phyloP scores from a whole-genome alignment of 2,888 invertebrate genomes.

The Leptinotarsa haldemani region DNA sequence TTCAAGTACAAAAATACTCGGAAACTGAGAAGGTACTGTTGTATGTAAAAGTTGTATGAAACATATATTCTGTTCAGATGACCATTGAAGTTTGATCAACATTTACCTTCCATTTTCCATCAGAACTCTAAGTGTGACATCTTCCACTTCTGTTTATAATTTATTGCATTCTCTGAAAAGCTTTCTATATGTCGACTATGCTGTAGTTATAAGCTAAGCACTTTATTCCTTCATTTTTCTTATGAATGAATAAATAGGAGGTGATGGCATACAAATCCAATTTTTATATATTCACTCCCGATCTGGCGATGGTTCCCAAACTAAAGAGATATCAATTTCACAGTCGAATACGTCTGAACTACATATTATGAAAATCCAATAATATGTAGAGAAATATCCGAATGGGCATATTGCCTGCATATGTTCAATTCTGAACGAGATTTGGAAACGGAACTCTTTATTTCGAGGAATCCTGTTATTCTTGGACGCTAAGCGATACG shows the following conservation, averaged over 20 bases:
- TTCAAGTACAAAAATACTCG: too few species aligned
- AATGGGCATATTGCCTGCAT: slow-evolving; percentile 35
- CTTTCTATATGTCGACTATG: not conserved
- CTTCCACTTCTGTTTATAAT: too few species aligned
- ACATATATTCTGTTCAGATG: too few species aligned
- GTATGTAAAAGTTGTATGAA: too few species aligned
- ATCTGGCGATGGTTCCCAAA: slow-evolving; percentile 6
- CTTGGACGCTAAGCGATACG: slow-evolving; percentile 18
- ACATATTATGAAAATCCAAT: slow-evolving; percentile 42
- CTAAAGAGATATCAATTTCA: slow-evolving; percentile 38
- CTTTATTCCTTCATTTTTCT: not conserved
- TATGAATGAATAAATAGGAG: not conserved
- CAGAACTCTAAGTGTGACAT: too few species aligned
- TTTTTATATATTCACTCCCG: not conserved
- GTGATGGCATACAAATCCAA: not conserved
- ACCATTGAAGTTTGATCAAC: too few species aligned
- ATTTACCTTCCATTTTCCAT: too few species aligned
- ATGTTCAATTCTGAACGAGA: slow-evolving; percentile 24
- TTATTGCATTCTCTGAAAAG: too few species aligned
- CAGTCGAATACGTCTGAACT: slow-evolving; percentile 24
- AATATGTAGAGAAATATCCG: slow-evolving; percentile 36
- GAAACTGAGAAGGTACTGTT: too few species aligned
- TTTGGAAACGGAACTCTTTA: slow-evolving; percentile 20
- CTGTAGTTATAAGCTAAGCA: not conserved
- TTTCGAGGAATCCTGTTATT: slow-evolving; percentile 9